Evolutionary conservation across 2,888 invertebrate species (phyloP), one percentile per base, ranked within the genome.

Genomic region (Scelioninae gen. 2): DNA sequence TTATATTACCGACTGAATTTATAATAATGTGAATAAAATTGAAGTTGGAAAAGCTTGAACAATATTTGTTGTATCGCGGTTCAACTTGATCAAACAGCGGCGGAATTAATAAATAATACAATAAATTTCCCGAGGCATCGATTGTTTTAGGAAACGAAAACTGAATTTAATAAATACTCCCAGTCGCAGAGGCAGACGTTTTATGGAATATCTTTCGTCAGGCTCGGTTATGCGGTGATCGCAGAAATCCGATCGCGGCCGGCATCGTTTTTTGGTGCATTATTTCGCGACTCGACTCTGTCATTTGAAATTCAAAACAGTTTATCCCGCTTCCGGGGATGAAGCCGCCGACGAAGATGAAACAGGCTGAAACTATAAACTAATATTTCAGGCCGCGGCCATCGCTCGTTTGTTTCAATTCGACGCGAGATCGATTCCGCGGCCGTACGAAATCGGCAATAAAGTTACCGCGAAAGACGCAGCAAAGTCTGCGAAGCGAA

Each of bases 291-390:
- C 72, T 70, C 63, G 43, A 65, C 61, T 57, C 58, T 63, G 67
- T 53, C 60, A 82, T 82, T 81, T 81, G 79, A 82, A 82, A 79
- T 82, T 80, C 80, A 82, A 79, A 81, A 79, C 76, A 81, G 80
- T 80, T 81, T 80, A 80, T 78, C 79, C 76, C 74, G 73, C 77
- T 65, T 33, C 45, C 65, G 57, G 64, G n/a, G n/a, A 71, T 68
- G 71, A 65, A 72, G 64, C 45, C 65, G 50, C 41, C 22, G 69
- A 45, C 31, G 53, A 45, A 45, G 58, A 75, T 57, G 71, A 71
- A 73, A 64, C 46, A 55, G 55, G 50, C 63, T 61, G 65, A 63
- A 73, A 69, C 61, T 58, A 64, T 67, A 65, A 71, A 73, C 78
- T 78, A 78, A 79, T 80, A 79, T 79, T 78, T 79, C 74, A 79